Evolutionary conservation across 2,113 vertebrate genomes (phyloP).

Genomic region (Emydocephalus ijimae): DNA sequence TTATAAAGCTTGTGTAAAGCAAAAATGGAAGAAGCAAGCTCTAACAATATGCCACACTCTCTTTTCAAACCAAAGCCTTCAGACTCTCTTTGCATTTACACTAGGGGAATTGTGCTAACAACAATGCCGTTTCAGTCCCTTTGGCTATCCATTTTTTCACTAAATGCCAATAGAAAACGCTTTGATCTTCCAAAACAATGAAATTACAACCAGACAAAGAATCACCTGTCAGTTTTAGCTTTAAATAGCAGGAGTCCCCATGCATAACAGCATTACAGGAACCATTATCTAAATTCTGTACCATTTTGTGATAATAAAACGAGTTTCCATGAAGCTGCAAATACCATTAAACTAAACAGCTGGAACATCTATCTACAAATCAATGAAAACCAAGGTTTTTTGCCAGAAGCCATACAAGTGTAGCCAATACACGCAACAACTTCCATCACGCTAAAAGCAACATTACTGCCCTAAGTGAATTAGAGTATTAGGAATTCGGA

Average conservation of each 20-base stretch:
- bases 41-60: slow-evolving; percentile 43
- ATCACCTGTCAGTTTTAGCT: neutral
- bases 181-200: neutral
- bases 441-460: neutral
- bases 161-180: neutral
- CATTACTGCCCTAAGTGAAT: neutral
- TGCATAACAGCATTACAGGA: neutral
- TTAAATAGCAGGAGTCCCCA: neutral
- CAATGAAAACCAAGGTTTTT: neutral
- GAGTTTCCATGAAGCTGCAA: neutral
- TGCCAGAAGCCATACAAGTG: neutral
- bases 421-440: neutral
- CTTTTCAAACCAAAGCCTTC: slow-evolving; percentile 58
- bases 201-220: neutral
- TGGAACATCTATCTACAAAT: neutral
- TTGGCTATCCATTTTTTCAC: neutral
- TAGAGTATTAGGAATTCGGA: neutral
- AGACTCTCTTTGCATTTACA: neutral
- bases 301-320: neutral
- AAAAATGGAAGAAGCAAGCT: slow-evolving; percentile 41
- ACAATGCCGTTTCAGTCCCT: neutral
- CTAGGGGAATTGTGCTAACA: slow-evolving; percentile 13
- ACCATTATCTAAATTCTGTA: neutral
- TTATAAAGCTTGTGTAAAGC: neutral
- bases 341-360: neutral